These are phyloP conservation scores for Drepana arcuata DNA, from an alignment of 1,140 invertebrate genomes.

Conservation along the genomic window DNA sequence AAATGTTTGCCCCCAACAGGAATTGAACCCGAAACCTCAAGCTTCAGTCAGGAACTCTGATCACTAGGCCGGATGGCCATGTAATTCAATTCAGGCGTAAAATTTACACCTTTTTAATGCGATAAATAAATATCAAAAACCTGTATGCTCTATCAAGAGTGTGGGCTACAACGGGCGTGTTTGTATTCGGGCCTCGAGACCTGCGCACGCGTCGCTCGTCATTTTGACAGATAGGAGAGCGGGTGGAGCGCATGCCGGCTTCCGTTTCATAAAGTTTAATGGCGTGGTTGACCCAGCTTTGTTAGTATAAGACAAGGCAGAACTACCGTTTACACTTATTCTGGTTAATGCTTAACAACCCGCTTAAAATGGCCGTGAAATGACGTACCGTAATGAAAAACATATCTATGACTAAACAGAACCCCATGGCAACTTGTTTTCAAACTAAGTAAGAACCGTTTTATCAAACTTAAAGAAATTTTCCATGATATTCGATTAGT, in stretches of 20 bases:
- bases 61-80: no score
- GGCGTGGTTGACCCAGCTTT: constrained; percentile 64
- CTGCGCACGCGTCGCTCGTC: constrained; percentile 53
- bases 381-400: background rate
- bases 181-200: no score
- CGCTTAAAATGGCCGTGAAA: background rate
- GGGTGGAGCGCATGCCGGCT: constrained; percentile 44
- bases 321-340: constrained; percentile 44
- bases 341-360: background rate
- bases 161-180: no score
- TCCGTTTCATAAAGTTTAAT: constrained; percentile 68
- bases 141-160: no score
- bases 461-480: background rate
- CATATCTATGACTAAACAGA: background rate
- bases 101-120: no score
- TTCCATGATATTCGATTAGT: background rate
- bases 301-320: constrained; percentile 57
- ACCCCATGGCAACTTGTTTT: background rate
- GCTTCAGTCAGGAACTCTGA: no score
- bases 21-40: no score
- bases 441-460: background rate
- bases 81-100: no score
- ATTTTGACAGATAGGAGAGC: constrained; percentile 56
- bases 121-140: no score
- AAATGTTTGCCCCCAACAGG: no score